Evolutionary conservation across 2,797 vertebrate genomes (phyloP), one percentile per base, ranked within the genome.

Genomic region (Hybognathus amarus): DNA sequence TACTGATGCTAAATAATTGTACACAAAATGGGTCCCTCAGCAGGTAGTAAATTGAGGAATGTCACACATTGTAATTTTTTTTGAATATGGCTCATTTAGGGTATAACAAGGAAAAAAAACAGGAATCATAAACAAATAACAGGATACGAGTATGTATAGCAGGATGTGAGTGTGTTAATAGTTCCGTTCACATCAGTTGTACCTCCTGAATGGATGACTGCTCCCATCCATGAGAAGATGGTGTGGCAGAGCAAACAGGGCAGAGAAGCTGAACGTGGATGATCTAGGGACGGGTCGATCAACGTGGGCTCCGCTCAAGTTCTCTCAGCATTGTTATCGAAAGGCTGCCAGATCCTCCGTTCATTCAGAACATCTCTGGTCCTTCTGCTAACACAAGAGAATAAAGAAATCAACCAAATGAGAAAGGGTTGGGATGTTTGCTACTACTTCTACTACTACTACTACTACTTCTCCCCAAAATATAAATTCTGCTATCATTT

Each of bases 161-260:
- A 67, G 82, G 82, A 83, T 69, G 74, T 68, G 81, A 83, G 20
- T 24, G 38, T 59, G 80, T 69, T 40, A 30, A 59, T 4, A n/a
- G 33, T 36, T 54, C 33, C 8, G 50, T 22, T 74, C 70, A 64
- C 40, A 36, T 42, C 52, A 79, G 85, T 85, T 89, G 90, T 86
- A 95, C 95, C 94, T 95, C 87, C 95, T 93, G 91, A 95, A 92
- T 79, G 95, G 95, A 90, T 95, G 95, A 85, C 93, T 92, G 56
- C 89, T 92, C 85, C 90, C 87, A 73, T 95, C 95, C 93, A 95
- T 90, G 88, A 94, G 94, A 1, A 93, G 91, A 87, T 93, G 94
- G 24, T 92, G 91, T 66, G 94, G 94, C 82, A 94, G 90, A 63
- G 92, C 90, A 0, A 94, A 93, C 90, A 95, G 94, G 88, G 92